Evolutionary conservation across 2,113 vertebrate genomes (phyloP), one percentile per base, ranked within the genome.

Genomic region (Lepidiolamprologus cunningtoni): DNA sequence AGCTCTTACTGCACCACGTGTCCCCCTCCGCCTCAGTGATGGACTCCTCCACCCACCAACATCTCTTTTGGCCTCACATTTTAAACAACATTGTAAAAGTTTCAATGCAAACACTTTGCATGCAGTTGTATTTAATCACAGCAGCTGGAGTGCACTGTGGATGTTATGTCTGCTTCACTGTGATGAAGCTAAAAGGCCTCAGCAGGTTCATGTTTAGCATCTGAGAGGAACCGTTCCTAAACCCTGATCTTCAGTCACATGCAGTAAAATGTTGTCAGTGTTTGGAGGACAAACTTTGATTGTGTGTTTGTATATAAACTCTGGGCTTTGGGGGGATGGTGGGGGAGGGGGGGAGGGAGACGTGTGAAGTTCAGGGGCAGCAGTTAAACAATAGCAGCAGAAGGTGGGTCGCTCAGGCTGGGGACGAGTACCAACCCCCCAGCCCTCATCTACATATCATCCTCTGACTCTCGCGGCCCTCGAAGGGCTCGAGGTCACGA

Each of bases 341-440:
- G 40, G 26, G 8, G 12, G 40, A 2, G 40, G 40, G 35, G 5
- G 37, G 37, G 21, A n/a, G 21, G 8, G 37, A 1, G 79, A 86
- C 54, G 54, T 90, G 91, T 93, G 91, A 96, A 95, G 95, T 95
- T 96, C 95, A 96, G 82, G 93, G 92, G 81, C 92, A 95, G 42
- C 33, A 33, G 80, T 80, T 54, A 35, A 91, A 96, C 93, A 96
- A 96, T 92, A 86, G 94, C 76, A 76, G 23, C 33, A 83, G 76
- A 42, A 45, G 83, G 82, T 81, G 82, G 82, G 61, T 12, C 23
- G 23, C 85, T 7, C 57, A 53, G 89, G 79, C 91, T 89, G 91
- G 91, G 94, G 94, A 83, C 92, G 91, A 90, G 58, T 86, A 73
- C 86, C 86, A 87, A 52, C 82, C 83, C 68, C 86, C 78, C 63